Evolutionary conservation across 2,797 vertebrate genomes (phyloP), one percentile per base, ranked within the genome.

Genomic region (Serranus cabrilla): DNA sequence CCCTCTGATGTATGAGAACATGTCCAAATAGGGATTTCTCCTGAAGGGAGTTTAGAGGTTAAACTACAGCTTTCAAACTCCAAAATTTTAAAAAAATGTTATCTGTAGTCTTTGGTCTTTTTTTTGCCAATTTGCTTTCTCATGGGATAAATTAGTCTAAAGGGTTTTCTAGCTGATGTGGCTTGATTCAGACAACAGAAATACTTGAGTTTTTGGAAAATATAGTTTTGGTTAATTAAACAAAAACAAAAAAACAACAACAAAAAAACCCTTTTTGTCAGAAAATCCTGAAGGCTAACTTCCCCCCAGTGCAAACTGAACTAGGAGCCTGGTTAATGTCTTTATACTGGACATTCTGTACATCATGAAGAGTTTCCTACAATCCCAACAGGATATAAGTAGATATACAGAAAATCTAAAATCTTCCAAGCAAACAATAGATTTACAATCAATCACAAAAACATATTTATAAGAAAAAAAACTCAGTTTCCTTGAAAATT

Each of bases 11-110:
- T 66, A 47, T 49, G 66, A 31, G 7, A 82, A 47, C 25, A 71
- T 74, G 17, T 76, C 80, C 74, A 84, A 81, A 82, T 81, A 80
- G 77, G 68, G 65, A 68, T 74, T 74, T 67, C 3, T 74, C 23
- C 69, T 84, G 45, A 11, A 51, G 23, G 21, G 52, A 56, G 49
- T 34, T 11, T 12, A 46, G 5, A 62, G 12, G 17, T 37, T 27
- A 67, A 70, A 46, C 0, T 31, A 43, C 18, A 11, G 18, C 6
- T 27, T 27, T 6, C 0, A 63, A 14, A 54, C 13, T 27, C 0
- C 5, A 25, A 55, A 60, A 12, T 46, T 23, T 40, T n/a, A n/a
- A 2, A 3, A 25, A 80, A 21, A 55, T 27, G 6, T 55, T 9
- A 39, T 46, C 20, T 46, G 2, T 31, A 42, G 12, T 40, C 10